These are phyloP conservation scores for Drosophila multiciliata DNA, from an alignment of 2,888 invertebrate genomes.

Conservation along the genomic window DNA sequence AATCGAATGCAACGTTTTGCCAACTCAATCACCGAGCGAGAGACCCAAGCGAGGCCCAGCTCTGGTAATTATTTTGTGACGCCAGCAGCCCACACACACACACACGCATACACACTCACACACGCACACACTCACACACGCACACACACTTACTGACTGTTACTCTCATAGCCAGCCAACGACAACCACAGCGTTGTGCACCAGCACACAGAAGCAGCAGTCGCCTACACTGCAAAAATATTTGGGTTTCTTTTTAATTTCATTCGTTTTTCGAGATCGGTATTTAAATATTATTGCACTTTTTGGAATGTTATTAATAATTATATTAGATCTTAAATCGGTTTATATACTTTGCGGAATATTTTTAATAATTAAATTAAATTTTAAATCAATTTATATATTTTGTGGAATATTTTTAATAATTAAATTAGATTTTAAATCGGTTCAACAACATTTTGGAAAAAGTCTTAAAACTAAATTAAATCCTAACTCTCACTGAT, in stretches of 20 bases:
- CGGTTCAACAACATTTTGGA: too few species aligned
- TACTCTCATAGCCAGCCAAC: constrained; percentile 10
- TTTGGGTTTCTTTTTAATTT: not conserved
- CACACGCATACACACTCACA: not conserved
- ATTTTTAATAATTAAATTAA: not conserved
- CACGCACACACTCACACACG: constrained; percentile 16
- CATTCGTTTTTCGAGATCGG: not conserved
- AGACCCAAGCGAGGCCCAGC: constrained; percentile 61
- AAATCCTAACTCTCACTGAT: too few species aligned
- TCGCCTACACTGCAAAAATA: not conserved
- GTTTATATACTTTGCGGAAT: not conserved
- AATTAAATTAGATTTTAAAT: too few species aligned
- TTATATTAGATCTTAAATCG: accelerated
- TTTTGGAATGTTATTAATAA: not conserved
- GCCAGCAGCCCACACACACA: constrained; percentile 49
- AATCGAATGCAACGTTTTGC: constrained; percentile 80
- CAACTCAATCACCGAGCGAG: constrained; percentile 82
- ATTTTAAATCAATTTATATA: too few species aligned
- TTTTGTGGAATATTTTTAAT: too few species aligned
- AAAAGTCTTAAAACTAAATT: too few species aligned
- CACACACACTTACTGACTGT: not conserved
- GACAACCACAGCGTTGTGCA: constrained; percentile 43
- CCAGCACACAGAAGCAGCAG: constrained; percentile 27
- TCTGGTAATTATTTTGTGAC: constrained; percentile 81
- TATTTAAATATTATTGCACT: not conserved